Base-by-base conservation (phyloP, 2,797 vertebrate species). In the Pipistrellus pygmaeus region DNA sequence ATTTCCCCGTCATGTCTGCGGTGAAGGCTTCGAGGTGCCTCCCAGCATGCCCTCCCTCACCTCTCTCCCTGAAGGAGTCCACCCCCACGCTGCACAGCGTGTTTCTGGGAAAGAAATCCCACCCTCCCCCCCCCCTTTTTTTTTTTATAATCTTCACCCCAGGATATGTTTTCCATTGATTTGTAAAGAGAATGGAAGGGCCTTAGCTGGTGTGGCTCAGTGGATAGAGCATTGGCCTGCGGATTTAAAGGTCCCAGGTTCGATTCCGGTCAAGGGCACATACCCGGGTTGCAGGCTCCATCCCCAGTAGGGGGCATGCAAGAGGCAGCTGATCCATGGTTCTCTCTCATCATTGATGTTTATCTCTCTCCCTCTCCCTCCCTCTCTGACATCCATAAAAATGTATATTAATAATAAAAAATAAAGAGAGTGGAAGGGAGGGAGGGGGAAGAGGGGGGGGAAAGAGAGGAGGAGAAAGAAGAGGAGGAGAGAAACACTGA, bases 51-150 rank as follows among this genome's bases (percentile, higher is more conserved):
- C n/a, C 32, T 6, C 11, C 18, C 20, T 51, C 18, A 5, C 41
- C 64, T 80, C 41, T 41, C 53, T 51, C 20, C 53, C 51, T 30
- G 11, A 21, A 64, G 35, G 82, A 69, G 35, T 51, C 51, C 23
- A 6, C 17, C 82, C 13, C 53, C 3, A 18, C 25, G 21, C n/a
- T 15, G 15, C 17, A 0, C 17, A 5, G 72, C 38, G 11, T 1
- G 62, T 44, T 60, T 60, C 57, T 60, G 12, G 25, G 27, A 27
- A 60, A 27, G 25, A 27, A 60, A 53, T 20, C 9, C 55, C 57
- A 8, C 21, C 9, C 55, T 0, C 23, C 55, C 21, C 8, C 55
- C 0, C 0, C 5, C n/a, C n/a, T n/a, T n/a, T n/a, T n/a, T n/a
- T 60, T 60, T 25, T 23, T 60, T 60, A 17, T 7, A 60, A 64